Conservation (phyloP, 1,140 invertebrate genomes). For the Drosophila bocki region DNA sequence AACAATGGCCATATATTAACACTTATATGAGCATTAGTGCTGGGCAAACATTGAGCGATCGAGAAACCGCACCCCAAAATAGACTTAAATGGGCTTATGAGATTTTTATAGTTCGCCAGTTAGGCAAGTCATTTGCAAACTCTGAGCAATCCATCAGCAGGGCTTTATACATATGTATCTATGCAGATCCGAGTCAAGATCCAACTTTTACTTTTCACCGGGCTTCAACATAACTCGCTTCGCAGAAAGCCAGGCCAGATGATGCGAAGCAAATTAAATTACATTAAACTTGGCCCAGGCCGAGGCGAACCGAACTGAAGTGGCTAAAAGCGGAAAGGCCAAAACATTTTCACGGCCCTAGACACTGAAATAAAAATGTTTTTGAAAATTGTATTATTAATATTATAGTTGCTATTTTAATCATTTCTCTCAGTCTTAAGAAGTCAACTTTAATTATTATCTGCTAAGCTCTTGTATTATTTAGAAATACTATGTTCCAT, state of each 20-base stretch:
- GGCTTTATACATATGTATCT: neutral
- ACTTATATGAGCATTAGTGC: slow-evolving; percentile 3
- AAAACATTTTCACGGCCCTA: slow-evolving; percentile 68
- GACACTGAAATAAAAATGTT: slow-evolving; percentile 9
- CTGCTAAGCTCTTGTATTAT: neutral
- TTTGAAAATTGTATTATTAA: neutral
- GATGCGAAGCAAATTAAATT: slow-evolving; percentile 64
- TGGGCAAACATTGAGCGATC: neutral
- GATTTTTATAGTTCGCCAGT: slow-evolving; percentile 12
- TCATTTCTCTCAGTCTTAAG: neutral
- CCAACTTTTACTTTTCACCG: slow-evolving; percentile 69
- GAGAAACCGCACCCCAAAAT: neutral
- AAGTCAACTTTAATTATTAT: neutral
- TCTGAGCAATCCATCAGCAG: slow-evolving; percentile 6
- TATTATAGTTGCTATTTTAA: neutral
- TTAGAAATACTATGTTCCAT: too few relatives aligned
- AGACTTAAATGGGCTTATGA: neutral
- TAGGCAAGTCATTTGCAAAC: slow-evolving; percentile 44
- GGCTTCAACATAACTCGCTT: slow-evolving; percentile 54
- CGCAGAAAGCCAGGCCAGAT: slow-evolving; percentile 48
- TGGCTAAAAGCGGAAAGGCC: slow-evolving; percentile 54
- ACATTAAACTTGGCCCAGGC: slow-evolving; percentile 38
- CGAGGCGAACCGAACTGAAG: slow-evolving; percentile 34
- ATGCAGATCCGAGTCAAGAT: slow-evolving; percentile 18
- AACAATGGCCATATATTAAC: slow-evolving; percentile 2